Base-by-base conservation (phyloP, 2,113 vertebrate genomes). In the Lamprotornis superbus region DNA sequence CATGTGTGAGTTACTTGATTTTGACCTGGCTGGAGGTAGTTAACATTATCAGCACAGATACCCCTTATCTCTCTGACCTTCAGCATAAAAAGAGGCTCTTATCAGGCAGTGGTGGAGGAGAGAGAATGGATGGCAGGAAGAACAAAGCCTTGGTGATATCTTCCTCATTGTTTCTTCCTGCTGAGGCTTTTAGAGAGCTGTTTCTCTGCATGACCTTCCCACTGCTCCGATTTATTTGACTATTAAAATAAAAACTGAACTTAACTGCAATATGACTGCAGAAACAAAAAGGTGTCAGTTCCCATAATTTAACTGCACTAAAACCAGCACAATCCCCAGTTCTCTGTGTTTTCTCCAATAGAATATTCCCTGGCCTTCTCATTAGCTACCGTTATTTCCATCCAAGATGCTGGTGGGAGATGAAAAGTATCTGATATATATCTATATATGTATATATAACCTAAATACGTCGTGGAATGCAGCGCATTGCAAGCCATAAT, bases 181-280 rank as follows among this genome's bases (percentile, higher is more conserved):
- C 70, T 63, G 87, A 52, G 89, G 30, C 47, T 89, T 93, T 78
- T 53, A 52, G 75, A 84, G 76, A 74, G 23, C 37, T 46, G 1
- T 20, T 95, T 83, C 71, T 83, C 78, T 80, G 53, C 44, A n/a
- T n/a, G 76, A 94, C 93, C 83, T 96, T 94, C 92, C 89, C 46
- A 31, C 55, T 63, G 78, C 59, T 81, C 57, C 46, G 39, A 84
- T 94, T 90, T 88, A 87, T 90, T 81, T 81, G 77, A 73, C 37
- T 87, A 78, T 86, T 95, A 93, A 91, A 85, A 95, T 86, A 74
- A 95, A 88, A 96, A 3, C 75, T 42, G 61, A 93, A 74, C 57
- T 71, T 63, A 33, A 42, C n/a, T 80, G 74, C 39, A 84, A 68
- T 81, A 60, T 27, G 74, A 79, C 56, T 65, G 47, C 78, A 78